Evolutionary conservation across 2,797 vertebrate genomes (phyloP).

Genomic region (Capromys pilorides): DNA sequence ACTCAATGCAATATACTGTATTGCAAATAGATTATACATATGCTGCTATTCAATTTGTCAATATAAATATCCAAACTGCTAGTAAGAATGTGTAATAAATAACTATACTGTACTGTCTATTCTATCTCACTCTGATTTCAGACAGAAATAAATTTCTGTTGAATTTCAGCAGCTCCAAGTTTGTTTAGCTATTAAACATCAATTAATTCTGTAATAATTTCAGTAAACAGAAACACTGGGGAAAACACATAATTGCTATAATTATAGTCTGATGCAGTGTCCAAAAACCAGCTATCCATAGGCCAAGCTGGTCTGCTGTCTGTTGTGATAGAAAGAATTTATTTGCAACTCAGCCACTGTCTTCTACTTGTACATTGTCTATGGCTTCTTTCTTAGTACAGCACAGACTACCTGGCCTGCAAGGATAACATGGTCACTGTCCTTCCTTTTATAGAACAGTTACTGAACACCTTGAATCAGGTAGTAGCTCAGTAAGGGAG

Average conservation of each 20-base stretch:
- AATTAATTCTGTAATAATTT: constrained; percentile 18
- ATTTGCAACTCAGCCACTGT: not conserved
- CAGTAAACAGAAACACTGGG: constrained; percentile 5
- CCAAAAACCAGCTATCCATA: not conserved
- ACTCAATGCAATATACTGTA: not conserved
- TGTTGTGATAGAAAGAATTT: not conserved
- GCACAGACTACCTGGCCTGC: not conserved
- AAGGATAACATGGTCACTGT: not conserved
- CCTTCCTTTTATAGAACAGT: not conserved
- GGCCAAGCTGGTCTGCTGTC: not conserved
- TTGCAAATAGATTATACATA: not conserved
- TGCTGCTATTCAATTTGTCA: not conserved
- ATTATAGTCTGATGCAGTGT: not conserved
- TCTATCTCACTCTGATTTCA: not conserved
- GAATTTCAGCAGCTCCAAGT: not conserved
- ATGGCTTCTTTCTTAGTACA: not conserved
- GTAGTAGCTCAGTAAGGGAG: not conserved
- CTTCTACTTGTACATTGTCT: not conserved
- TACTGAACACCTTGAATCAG: not conserved
- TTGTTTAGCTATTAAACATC: constrained; percentile 20
- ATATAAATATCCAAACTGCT: not conserved
- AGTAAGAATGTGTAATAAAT: not conserved
- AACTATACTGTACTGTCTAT: not conserved
- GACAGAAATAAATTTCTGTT: not conserved
- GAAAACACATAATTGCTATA: constrained; percentile 8